Base-by-base conservation (phyloP, 1,140 invertebrate species). In the Idris sp. region DNA sequence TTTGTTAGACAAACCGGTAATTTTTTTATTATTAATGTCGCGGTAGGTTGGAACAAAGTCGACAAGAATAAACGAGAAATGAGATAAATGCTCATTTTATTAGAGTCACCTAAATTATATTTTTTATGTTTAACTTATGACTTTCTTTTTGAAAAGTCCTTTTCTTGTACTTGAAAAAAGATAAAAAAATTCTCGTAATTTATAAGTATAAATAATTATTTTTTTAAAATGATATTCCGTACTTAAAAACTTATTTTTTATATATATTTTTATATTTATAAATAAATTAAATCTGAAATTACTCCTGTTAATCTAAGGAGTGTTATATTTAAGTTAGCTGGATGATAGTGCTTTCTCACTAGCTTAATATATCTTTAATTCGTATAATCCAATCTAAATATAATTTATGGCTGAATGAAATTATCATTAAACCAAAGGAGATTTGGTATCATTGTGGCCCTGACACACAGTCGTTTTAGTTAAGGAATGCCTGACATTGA, bases 401-500 rank as follows among this genome's bases (percentile, higher is more conserved):
- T 61, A 61, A 48, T 61, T 48, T 48, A 61, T 61, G 31, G 41
- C 10, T 26, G 54, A 41, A 56, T 56, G 26, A 56, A 56, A 56
- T 56, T 56, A 56, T 62, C 46, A 51, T 62, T 62, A 51, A 51
- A 51, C 36, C 18, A 13, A 41, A 43, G 28, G 58, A 44, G 49
- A 67, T 54, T 56, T 48, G 16, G 48, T 67, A 48, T 56, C 26
- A 56, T 65, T 33, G 35, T 15, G 41, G 18, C 33, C 28, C 13
- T 53, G 53, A 53, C 67, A 44, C 41, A 51, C 38, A 35, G 41
- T 64, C 14, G 54, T 22, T 41, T 46, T 28, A 72, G 41, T 58
- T 51, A 53, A 61, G 48, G 38, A 75, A 51, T 40, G 28, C 40
- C 58, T 49, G 58, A 43, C 48, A 35, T 67, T 15, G 40, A 59